Evolutionary conservation across 1,140 invertebrate species (phyloP), one percentile per base, ranked within the genome.

Genomic region (Microplitis demolitor): DNA sequence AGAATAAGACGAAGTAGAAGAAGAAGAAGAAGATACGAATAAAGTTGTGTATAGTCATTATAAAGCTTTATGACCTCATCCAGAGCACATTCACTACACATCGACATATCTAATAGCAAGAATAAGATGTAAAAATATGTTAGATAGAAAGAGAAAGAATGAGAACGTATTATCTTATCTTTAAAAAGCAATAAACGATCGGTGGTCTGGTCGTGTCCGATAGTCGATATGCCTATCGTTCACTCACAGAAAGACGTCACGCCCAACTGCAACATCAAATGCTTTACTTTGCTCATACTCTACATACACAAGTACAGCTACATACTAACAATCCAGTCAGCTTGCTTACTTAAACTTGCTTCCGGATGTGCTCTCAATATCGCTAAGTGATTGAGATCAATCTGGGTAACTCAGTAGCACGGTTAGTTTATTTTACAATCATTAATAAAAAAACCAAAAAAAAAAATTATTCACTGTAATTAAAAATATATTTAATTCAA

Each of bases 91-190:
- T 45, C 35, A 24, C 24, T 24, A 24, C 24, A 24, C 24, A 24
- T 24, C 24, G 24, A 24, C 24, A 24, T 24, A 24, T 24, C 24
- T 24, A 61, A 3, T 4, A 61, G 54, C 35, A 58, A 16, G 56
- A 58, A 58, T 45, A 45, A 45, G 39, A 54, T 45, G 39, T 45
- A 14, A 50, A 45, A 50, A 24, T 13, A 37, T 24, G 35, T 37
- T 16, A 53, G 16, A 24, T 6, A 14, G 58, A 50, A 24, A 62
- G 24, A 24, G 13, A 58, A 62, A 3, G 58, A 66, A 53, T 37
- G 39, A 64, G 39, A 71, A 50, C 51, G 60, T 61, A 53, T 71
- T 71, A 71, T 71, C 69, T 71, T 71, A 71, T 71, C 69, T 71
- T 14, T 37, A 71, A 67, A 54, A 67, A 71, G 68, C 60, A 62